Evolutionary conservation across 2,113 vertebrate species (phyloP).

Genomic region (Castor canadensis): DNA sequence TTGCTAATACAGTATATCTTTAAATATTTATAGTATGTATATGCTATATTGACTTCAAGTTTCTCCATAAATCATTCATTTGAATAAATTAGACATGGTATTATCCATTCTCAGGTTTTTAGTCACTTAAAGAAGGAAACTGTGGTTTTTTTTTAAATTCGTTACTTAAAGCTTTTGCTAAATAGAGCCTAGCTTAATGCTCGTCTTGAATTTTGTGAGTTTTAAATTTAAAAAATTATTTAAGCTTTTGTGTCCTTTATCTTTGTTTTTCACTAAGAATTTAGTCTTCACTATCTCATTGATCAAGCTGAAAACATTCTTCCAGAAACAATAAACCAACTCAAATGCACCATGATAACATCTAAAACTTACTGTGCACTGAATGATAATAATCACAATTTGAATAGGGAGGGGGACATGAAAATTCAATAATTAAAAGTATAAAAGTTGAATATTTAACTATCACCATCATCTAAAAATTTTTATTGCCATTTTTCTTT

Average conservation of each 20-base stretch:
- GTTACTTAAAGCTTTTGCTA: neutral
- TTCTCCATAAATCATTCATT: constrained; percentile 35
- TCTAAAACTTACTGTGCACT: neutral
- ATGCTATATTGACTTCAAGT: neutral
- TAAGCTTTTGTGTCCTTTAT: neutral
- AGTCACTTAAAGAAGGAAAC: neutral
- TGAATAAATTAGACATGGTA: constrained; percentile 6
- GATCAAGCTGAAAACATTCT: neutral
- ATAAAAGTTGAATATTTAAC: neutral
- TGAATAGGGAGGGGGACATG: neutral
- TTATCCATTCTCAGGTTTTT: neutral
- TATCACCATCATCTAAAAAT: neutral
- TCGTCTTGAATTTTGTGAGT: neutral
- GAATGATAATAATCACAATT: neutral
- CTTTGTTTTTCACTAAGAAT: neutral
- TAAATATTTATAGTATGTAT: neutral
- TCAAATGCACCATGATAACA: neutral
- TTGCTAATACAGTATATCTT: neutral
- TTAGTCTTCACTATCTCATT: neutral
- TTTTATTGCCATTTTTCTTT: neutral
- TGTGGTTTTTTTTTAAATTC: neutral
- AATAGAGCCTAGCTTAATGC: neutral
- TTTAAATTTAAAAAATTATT: neutral
- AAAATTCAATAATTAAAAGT: neutral
- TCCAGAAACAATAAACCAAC: neutral